phyloP scores from a whole-genome alignment of 2,888 invertebrate genomes.

The Dyspetes luteomarginatus region DNA sequence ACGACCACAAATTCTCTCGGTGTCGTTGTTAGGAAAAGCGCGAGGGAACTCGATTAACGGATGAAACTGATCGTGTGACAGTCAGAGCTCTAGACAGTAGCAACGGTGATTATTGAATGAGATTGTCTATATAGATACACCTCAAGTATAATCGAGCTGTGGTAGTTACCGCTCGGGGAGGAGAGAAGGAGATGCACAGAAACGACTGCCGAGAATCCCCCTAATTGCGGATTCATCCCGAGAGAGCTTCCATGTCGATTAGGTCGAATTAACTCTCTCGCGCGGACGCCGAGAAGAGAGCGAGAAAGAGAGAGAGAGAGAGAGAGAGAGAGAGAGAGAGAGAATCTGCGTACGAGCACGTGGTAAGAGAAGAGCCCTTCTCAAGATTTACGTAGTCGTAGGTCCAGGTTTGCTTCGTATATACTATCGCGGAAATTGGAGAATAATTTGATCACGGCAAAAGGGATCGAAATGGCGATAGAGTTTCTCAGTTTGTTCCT shows the following conservation, averaged over 20 bases:
- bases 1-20: not conserved
- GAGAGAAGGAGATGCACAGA: not conserved
- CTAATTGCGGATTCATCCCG: conserved; percentile 59
- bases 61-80: conserved; percentile 27
- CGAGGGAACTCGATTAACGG: conserved; percentile 10
- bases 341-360: not conserved
- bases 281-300: conserved; percentile 12
- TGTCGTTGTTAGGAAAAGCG: not conserved
- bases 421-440: conserved; percentile 56
- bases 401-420: conserved; percentile 70
- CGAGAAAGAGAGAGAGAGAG: conserved; percentile 17
- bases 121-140: not conserved
- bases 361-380: conserved; percentile 16
- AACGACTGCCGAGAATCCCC: conserved; percentile 25
- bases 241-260: conserved; percentile 71
- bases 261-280: conserved; percentile 75
- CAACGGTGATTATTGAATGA: conserved; percentile 42
- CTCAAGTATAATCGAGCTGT: not conserved
- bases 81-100: too few species aligned
- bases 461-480: conserved; percentile 44
- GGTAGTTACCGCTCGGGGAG: not conserved
- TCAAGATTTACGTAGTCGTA: conserved; percentile 72
- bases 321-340: not conserved
- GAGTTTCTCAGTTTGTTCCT: conserved; percentile 6
- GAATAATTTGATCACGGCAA: conserved; percentile 65